Percentiles rank a stretch among this genome's conserved stretches.
Conservation (phyloP, 2,113 vertebrate genomes). For the Sinocyclocheilus rhinocerous region DNA sequence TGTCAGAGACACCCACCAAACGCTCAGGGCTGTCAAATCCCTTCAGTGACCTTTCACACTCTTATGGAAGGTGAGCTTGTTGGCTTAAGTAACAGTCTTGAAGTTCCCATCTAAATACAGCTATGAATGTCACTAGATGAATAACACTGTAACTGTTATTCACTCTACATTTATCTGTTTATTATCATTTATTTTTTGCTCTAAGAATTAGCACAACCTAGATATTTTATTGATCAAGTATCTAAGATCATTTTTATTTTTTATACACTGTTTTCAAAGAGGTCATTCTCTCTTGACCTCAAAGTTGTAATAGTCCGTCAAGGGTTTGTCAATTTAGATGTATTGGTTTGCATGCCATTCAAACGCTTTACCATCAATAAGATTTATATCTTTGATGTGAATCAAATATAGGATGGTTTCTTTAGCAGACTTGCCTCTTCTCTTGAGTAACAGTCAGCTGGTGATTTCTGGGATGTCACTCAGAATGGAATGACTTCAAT, state of each 20-base stretch:
- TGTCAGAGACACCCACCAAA: constrained; percentile 39
- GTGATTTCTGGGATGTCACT: constrained; percentile 28
- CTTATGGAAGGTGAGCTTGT: constrained; percentile 40
- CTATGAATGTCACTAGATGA: background rate
- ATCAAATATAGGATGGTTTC: constrained; percentile 15
- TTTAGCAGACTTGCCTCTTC: background rate
- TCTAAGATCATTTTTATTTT: background rate
- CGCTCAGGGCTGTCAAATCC: constrained; percentile 9
- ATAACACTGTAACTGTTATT: background rate
- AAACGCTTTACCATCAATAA: background rate
- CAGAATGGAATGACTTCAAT: constrained; percentile 16
- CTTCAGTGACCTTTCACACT: constrained; percentile 44
- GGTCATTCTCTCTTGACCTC: constrained; percentile 31
- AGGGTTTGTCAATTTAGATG: constrained; percentile 23
- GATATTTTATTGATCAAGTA: background rate
- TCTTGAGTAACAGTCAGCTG: background rate
- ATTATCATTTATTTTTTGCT: no score
- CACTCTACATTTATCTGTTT: background rate
- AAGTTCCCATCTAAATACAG: background rate
- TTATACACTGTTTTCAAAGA: no score
- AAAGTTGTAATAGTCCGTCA: constrained; percentile 21
- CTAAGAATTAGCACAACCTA: no score
- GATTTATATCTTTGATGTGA: background rate
- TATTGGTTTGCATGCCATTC: constrained; percentile 2
- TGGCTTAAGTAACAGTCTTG: background rate